These are phyloP conservation scores for Eupithecia pulchellata DNA, from an alignment of 2,888 invertebrate species.

Conservation along the genomic window DNA sequence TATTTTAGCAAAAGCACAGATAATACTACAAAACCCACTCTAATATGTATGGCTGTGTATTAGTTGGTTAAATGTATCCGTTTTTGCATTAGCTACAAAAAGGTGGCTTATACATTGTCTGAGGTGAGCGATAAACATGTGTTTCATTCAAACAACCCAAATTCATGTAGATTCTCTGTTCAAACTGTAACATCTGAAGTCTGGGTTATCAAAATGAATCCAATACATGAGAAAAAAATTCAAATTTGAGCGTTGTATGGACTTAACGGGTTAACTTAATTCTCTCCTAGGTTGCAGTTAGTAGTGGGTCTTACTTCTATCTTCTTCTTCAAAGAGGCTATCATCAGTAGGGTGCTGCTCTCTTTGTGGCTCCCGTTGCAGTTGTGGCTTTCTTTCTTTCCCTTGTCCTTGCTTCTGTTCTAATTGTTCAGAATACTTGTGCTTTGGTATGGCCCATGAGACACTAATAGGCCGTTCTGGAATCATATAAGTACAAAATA, in stretches of 20 bases:
- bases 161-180: neutral
- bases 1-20: no score
- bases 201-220: no score
- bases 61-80: neutral
- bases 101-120: neutral
- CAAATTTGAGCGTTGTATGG: neutral
- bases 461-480: slow-evolving; percentile 88
- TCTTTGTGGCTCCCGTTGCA: slow-evolving; percentile 45
- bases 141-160: neutral
- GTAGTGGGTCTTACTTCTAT: slow-evolving; percentile 25
- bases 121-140: neutral
- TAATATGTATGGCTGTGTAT: neutral
- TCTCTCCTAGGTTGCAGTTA: neutral
- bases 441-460: slow-evolving; percentile 95
- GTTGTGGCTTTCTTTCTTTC: slow-evolving; percentile 49
- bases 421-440: slow-evolving; percentile 82
- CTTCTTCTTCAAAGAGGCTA: slow-evolving; percentile 33
- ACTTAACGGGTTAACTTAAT: neutral
- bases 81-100: neutral
- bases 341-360: slow-evolving; percentile 31
- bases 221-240: no score
- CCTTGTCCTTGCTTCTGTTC: slow-evolving; percentile 37
- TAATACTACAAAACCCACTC: neutral
- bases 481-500: slow-evolving; percentile 31
- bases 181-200: no score